Evolutionary conservation across 1,140 invertebrate genomes (phyloP).

Genomic region (Matsumurasca onukii): DNA sequence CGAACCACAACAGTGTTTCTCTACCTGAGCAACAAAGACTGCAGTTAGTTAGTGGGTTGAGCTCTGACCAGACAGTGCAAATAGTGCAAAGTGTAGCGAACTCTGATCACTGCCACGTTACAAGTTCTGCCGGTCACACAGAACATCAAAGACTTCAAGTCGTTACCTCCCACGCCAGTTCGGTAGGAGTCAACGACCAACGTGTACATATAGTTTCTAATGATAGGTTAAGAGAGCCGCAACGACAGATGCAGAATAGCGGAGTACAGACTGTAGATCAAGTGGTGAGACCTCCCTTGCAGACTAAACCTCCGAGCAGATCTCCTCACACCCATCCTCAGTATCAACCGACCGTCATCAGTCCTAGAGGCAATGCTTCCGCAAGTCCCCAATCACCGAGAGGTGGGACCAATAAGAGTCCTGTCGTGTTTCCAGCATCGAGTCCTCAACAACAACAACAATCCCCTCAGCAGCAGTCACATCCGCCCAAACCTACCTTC

Average conservation of each 20-base stretch:
- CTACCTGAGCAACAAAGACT: slow-evolving; percentile 25
- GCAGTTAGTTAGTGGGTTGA: slow-evolving; percentile 24
- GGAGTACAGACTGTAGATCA: slow-evolving; percentile 24
- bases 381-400: slow-evolving; percentile 25
- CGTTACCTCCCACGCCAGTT: slow-evolving; percentile 31
- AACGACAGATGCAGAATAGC: slow-evolving; percentile 10
- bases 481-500: slow-evolving; percentile 36
- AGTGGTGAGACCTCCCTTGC: background rate
- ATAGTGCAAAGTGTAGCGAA: slow-evolving; percentile 32
- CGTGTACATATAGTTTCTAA: slow-evolving; percentile 26
- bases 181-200: slow-evolving; percentile 16
- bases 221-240: slow-evolving; percentile 22
- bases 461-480: slow-evolving; percentile 25
- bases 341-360: slow-evolving; percentile 21
- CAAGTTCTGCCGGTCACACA: slow-evolving; percentile 14
- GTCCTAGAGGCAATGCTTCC: slow-evolving; percentile 17
- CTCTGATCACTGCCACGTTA: slow-evolving; percentile 2
- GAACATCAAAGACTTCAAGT: slow-evolving; percentile 36
- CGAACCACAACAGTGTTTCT: slow-evolving; percentile 23
- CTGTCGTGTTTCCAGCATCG: slow-evolving; percentile 11
- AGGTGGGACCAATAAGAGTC: slow-evolving; percentile 25
- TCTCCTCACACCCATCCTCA: slow-evolving; percentile 18
- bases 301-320: background rate
- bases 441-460: slow-evolving; percentile 3
- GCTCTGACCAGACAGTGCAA: slow-evolving; percentile 28